Evolutionary conservation across 2,888 invertebrate genomes (phyloP), one percentile per base, ranked within the genome.

Genomic region (Clepsis dumicolana): DNA sequence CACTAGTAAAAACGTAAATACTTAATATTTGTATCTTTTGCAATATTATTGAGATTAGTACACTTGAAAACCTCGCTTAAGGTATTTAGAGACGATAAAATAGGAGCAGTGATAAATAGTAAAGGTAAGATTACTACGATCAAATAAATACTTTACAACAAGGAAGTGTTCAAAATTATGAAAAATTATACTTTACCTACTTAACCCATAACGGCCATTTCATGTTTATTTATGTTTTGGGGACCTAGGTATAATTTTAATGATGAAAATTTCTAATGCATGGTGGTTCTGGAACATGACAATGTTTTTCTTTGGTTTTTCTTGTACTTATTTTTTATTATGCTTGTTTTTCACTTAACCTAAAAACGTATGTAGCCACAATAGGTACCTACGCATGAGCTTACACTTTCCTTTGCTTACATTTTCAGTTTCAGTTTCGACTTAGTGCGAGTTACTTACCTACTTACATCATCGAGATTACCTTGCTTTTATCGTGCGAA

Each of bases 111-210:
- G 38, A 38, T 38, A 38, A 38, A 38, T 38, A n/a, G n/a, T 38
- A 38, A 38, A 38, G 38, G n/a, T 38, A 38, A 38, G 38, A 38
- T 38, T n/a, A 35, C 32, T n/a, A 35, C 32, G 38, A 38, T 38
- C 38, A 38, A 38, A n/a, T n/a, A n/a, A 38, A n/a, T 38, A 38
- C n/a, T n/a, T 38, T 38, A 38, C 4, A n/a, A n/a, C n/a, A 14
- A n/a, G 35, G 14, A 14, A 38, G 35, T 38, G 10, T 2, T 12
- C 32, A 35, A 12, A 38, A 4, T 14, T 38, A 4, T 38, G 2
- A 0, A 38, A 38, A 38, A n/a, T n/a, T n/a, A n/a, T n/a, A n/a
- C n/a, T n/a, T n/a, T n/a, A n/a, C n/a, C n/a, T n/a, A n/a, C n/a
- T n/a, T n/a, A n/a, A n/a, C n/a, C n/a, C n/a, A n/a, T n/a, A n/a